Evolutionary conservation across 1,140 invertebrate species (phyloP), one percentile per base, ranked within the genome.

Genomic region (Anastrepha ludens): DNA sequence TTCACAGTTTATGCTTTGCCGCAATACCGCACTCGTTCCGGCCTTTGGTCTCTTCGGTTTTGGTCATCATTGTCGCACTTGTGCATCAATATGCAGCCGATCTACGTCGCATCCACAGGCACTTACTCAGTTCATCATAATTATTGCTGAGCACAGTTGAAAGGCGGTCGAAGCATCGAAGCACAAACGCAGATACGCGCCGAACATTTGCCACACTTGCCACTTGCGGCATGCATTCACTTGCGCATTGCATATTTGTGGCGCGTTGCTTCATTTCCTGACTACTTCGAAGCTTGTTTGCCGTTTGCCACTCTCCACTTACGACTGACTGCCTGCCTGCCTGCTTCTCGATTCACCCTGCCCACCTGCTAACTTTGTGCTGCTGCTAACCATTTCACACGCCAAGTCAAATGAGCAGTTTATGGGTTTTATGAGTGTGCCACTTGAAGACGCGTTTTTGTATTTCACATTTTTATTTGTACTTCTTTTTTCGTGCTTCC

Each of bases 401-500:
- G 85, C 62, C 85, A 65, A 65, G 58, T 65, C 58, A 86, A 86
- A 86, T 86, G 85, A 86, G 58, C 62, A 86, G 85, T 86, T 86
- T 86, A 86, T 86, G 85, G 62, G 85, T 86, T 86, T 60, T 86
- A 65, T 86, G 85, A 60, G 58, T 62, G 85, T 65, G 85, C 85
- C 58, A 86, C 85, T 86, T 65, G 85, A 86, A 86, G 85, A 86
- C 85, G 85, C 85, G 58, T 65, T 81, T 81, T 81, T 81, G 74
- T 81, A 50, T 81, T 86, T 86, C 62, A 86, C 58, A 86, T 62
- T 86, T 86, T 86, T 86, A 65, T 86, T 86, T 86, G 85, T 62
- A 39, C 39, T 50, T 62, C 85, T 62, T 86, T 78, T 86, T 62
- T 87, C 58, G 86, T 87, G 86, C 62, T 87, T 70, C 86, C 86